These are phyloP conservation scores for Thripadectes ignobilis DNA, from an alignment of 2,797 vertebrate species.

Conservation along the genomic window DNA sequence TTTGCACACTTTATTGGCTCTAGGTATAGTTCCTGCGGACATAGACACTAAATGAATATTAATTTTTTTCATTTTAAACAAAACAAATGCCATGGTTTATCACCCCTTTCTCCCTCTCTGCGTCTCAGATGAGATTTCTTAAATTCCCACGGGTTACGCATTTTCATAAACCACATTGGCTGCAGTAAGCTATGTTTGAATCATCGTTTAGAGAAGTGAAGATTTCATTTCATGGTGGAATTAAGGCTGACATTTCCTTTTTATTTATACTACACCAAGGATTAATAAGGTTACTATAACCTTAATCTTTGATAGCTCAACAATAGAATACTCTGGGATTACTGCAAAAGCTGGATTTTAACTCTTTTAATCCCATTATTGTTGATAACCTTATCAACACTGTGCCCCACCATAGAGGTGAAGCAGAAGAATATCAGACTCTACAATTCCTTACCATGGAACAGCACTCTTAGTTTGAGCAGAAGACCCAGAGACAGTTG, in stretches of 20 bases:
- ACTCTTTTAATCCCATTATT: slow-evolving; percentile 73
- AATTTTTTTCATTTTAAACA: not conserved
- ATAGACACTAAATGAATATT: not conserved
- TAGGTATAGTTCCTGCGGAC: not conserved
- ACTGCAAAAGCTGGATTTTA: slow-evolving; percentile 71
- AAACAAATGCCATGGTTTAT: not conserved
- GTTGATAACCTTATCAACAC: slow-evolving; percentile 37
- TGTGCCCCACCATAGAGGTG: not conserved
- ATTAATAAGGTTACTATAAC: slow-evolving; percentile 76
- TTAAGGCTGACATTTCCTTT: slow-evolving; percentile 71
- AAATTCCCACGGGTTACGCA: not conserved
- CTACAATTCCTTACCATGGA: not conserved
- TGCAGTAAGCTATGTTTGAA: slow-evolving; percentile 37
- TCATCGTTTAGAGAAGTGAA: slow-evolving; percentile 53
- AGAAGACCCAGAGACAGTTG: slow-evolving; percentile 35
- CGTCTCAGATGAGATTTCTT: not conserved
- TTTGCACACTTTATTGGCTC: not conserved
- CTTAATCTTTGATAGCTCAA: slow-evolving; percentile 74
- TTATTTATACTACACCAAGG: slow-evolving; percentile 68
- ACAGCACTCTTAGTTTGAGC: not conserved
- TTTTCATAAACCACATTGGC: slow-evolving; percentile 1
- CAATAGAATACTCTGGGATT: slow-evolving; percentile 51
- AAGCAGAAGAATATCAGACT: not conserved
- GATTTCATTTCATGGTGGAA: slow-evolving; percentile 71
- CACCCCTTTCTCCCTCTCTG: not conserved